Conservation (phyloP, 2,888 invertebrate species). For the Brachycybe producta region DNA sequence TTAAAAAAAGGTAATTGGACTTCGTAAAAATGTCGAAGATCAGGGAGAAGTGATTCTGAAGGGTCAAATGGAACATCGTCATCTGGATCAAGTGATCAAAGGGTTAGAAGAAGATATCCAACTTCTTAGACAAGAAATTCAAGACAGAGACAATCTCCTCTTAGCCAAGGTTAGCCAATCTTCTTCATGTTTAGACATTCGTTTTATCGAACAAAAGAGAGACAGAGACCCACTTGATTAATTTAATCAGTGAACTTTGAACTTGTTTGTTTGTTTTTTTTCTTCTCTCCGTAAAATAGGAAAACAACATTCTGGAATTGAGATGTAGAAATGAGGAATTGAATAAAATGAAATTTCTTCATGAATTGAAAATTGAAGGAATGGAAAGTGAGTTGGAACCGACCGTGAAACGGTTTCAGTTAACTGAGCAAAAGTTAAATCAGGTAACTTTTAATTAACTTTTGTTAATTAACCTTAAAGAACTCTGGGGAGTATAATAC, state of each 20-base stretch:
- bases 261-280: neutral
- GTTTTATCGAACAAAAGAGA: neutral
- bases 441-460: neutral
- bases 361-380: constrained; percentile 79
- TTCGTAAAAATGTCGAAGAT: constrained; percentile 37
- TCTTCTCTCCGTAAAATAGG: constrained; percentile 33
- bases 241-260: too few relatives aligned
- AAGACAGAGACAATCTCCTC: constrained; percentile 67
- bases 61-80: constrained; percentile 54
- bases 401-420: constrained; percentile 67
- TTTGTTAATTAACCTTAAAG: too few relatives aligned
- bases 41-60: constrained; percentile 36
- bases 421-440: constrained; percentile 49
- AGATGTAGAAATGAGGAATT: constrained; percentile 73
- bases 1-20: constrained; percentile 34
- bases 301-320: constrained; percentile 66
- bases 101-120: constrained; percentile 61
- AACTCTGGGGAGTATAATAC: too few relatives aligned
- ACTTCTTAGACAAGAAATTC: constrained; percentile 69
- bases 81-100: constrained; percentile 55
- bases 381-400: constrained; percentile 75
- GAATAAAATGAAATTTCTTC: constrained; percentile 80
- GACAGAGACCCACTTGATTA: too few relatives aligned
- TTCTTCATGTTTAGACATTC: neutral
- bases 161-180: constrained; percentile 50